phyloP scores from a whole-genome alignment of 2,888 invertebrate species.

The Anorthoa munda region DNA sequence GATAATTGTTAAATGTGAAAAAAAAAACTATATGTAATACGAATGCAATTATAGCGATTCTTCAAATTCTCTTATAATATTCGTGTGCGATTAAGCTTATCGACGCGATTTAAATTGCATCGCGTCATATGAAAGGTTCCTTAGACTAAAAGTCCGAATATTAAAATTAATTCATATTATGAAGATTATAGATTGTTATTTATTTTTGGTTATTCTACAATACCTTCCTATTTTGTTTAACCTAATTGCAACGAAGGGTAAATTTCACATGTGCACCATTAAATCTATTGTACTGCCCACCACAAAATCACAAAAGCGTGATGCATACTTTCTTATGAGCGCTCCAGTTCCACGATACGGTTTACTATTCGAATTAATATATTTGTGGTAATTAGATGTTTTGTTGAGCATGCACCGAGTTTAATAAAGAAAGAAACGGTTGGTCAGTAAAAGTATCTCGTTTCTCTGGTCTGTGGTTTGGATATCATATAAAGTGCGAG shows the following conservation, averaged over 20 bases:
- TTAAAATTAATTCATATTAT: no score
- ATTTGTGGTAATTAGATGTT: conserved; percentile 58
- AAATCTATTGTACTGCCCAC: conserved; percentile 17
- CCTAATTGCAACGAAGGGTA: neutral
- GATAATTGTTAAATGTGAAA: no score
- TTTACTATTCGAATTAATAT: conserved; percentile 60
- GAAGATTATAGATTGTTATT: no score
- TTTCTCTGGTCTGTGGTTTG: conserved; percentile 56
- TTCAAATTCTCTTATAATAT: no score
- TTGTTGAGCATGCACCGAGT: conserved; percentile 38
- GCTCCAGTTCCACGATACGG: conserved; percentile 62
- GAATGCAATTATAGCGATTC: no score
- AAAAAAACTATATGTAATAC: no score
- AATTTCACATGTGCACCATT: neutral
- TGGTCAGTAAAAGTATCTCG: conserved; percentile 25
- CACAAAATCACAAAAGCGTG: conserved; percentile 46
- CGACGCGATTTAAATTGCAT: no score
- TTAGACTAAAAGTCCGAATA: no score
- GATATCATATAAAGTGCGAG: conserved; percentile 30
- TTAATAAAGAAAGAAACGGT: conserved; percentile 26
- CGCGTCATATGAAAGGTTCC: no score
- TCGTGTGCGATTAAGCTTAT: no score
- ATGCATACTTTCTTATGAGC: conserved; percentile 57
- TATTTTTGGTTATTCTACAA: no score
- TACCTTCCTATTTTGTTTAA: no score